Evolutionary conservation across 2,797 vertebrate genomes (phyloP), one percentile per base, ranked within the genome.

Genomic region (Coregonus ussuriensis): DNA sequence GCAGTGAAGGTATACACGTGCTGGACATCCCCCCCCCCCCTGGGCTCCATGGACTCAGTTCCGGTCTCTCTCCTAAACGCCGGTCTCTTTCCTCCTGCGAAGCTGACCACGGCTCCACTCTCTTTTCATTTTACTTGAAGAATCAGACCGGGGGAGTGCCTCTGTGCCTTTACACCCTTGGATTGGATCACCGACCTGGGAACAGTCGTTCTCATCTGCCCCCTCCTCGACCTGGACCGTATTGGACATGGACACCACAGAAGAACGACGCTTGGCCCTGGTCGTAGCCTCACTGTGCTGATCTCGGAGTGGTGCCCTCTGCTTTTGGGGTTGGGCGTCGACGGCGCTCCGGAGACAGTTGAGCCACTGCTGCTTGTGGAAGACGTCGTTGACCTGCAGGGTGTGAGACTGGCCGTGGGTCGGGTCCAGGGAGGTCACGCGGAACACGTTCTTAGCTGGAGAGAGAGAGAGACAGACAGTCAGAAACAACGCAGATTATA

Each of bases 301-400:
- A 53, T 6, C 56, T 37, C 5, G 68, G 3, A 80, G 75, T 63
- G 76, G 82, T 18, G 81, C 82, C 74, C 37, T 81, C 75, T 90
- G 96, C 84, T 95, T 94, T 0, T 94, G 94, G 0, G 94, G 59
- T 18, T 63, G 59, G 11, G 59, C 59, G 9, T 21, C 85, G 4
- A 97, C 90, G 14, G 98, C 97, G 0, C 84, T 80, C 21, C 96
- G 96, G 13, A 99, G 93, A 76, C 96, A 97, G 77, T 95, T 98
- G 76, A 98, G 93, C 97, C 98, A 99, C 74, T 98, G 97, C 89
- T 99, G 98, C 91, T 99, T 99, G 92, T 98, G 97, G 93, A 98
- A 99, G 37, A 98, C 80, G 0, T 99, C 97, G 0, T 97, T 98
- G 88, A 96, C 96, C 76, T 97, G 95, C 31, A 99, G 94, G 0